These are phyloP conservation scores for Atlantisia rogersi DNA, from an alignment of 2,113 vertebrate genomes.

Conservation along the genomic window DNA sequence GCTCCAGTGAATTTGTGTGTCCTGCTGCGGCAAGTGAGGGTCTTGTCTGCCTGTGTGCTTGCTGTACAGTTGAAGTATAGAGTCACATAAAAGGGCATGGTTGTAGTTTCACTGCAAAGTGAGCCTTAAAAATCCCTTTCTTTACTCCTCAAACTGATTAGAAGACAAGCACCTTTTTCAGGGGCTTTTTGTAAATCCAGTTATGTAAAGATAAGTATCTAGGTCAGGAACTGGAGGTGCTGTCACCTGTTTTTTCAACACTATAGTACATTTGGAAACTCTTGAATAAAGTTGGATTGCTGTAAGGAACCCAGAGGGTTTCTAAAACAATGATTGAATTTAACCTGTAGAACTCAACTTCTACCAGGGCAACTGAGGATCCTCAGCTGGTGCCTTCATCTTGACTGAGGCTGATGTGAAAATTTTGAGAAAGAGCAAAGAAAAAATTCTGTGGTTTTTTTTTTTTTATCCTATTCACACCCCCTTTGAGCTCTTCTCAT, in stretches of 20 bases:
- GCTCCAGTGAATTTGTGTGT: not conserved
- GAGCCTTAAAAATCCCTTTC: not conserved
- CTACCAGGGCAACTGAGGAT: not conserved
- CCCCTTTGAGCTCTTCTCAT: not conserved
- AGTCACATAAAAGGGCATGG: not conserved
- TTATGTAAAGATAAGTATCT: constrained; percentile 15
- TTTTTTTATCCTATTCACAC: not conserved
- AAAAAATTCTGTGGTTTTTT: not conserved
- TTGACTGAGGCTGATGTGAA: not conserved
- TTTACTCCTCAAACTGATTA: not conserved
- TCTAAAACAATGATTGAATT: not conserved
- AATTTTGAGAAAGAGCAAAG: not conserved
- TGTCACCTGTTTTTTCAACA: not conserved
- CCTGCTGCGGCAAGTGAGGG: rapidly evolving
- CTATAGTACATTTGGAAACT: not conserved
- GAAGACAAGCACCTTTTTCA: not conserved
- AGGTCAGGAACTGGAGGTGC: constrained; percentile 12
- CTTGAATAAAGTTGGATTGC: not conserved
- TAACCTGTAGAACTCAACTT: not conserved
- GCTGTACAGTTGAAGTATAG: not conserved
- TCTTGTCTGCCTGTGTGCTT: not conserved
- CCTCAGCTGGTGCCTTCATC: not conserved
- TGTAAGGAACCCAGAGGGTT: not conserved
- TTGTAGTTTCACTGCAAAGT: not conserved
- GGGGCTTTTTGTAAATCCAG: not conserved